These are phyloP conservation scores for Microplitis manilae DNA, from an alignment of 2,888 invertebrate genomes.

Conservation along the genomic window DNA sequence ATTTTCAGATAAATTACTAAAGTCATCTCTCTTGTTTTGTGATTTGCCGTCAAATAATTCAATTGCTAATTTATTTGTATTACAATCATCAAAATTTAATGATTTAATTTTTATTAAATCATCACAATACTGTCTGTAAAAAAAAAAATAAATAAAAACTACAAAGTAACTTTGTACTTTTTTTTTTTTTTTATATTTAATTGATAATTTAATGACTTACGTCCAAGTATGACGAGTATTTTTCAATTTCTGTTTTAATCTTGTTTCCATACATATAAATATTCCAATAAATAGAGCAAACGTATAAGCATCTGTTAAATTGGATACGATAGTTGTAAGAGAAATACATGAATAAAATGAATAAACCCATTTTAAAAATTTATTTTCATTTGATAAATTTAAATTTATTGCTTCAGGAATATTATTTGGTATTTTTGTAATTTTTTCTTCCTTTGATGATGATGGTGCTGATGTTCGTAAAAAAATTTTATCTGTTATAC, in stretches of 20 bases:
- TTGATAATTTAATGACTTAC: background rate
- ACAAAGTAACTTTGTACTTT: no score
- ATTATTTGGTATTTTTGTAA: background rate
- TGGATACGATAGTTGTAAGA: background rate
- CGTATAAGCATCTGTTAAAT: constrained; percentile 10
- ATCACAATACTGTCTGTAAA: background rate
- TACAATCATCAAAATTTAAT: background rate
- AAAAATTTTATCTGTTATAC: constrained; percentile 48
- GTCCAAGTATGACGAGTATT: background rate
- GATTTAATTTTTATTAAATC: background rate
- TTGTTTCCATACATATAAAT: constrained; percentile 18
- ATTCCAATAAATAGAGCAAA: constrained; percentile 21
- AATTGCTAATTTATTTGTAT: background rate
- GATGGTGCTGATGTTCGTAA: background rate
- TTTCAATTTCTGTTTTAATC: constrained; percentile 2
- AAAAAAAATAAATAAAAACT: background rate
- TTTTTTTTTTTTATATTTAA: no score
- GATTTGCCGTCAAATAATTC: background rate
- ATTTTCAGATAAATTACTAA: constrained; percentile 7
- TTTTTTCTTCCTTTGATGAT: background rate
- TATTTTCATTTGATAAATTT: background rate
- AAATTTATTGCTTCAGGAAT: background rate
- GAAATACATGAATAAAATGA: background rate
- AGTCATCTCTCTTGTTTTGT: constrained; percentile 6
- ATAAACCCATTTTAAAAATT: background rate